These are phyloP conservation scores for Rhingia campestris DNA, from an alignment of 2,888 invertebrate species.

Conservation along the genomic window DNA sequence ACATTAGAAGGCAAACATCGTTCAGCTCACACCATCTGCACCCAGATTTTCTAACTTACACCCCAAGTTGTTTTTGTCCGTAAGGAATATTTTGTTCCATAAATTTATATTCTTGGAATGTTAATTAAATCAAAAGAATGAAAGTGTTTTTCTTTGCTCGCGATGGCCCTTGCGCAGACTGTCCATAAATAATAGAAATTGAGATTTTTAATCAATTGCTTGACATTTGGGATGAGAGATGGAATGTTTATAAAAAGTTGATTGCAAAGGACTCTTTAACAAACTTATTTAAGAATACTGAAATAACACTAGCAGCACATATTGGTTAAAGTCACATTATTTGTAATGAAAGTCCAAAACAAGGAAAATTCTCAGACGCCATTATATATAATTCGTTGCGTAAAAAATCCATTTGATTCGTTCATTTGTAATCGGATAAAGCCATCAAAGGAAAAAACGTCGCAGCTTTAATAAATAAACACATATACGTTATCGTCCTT, in stretches of 20 bases:
- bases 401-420: no score
- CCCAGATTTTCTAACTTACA: constrained; percentile 41
- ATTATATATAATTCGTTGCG: no score
- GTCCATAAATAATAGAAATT: no score
- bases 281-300: no score
- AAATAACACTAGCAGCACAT: no score
- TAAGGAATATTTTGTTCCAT: constrained; percentile 3
- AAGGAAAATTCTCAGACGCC: no score
- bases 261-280: no score
- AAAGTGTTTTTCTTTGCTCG: constrained; percentile 46
- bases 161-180: constrained; percentile 41
- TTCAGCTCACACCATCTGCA: constrained; percentile 49
- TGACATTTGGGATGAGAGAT: no score
- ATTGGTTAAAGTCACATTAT: no score
- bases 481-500: constrained; percentile 31
- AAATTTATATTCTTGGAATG: constrained; percentile 48
- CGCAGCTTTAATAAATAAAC: constrained; percentile 57
- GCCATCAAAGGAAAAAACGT: constrained; percentile 43
- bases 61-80: neutral
- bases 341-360: no score
- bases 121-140: constrained; percentile 64
- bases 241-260: no score
- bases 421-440: constrained; percentile 54
- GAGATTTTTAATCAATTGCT: no score
- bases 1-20: constrained; percentile 43